Evolutionary conservation across 2,888 invertebrate species (phyloP).

Genomic region (Operophtera brumata): DNA sequence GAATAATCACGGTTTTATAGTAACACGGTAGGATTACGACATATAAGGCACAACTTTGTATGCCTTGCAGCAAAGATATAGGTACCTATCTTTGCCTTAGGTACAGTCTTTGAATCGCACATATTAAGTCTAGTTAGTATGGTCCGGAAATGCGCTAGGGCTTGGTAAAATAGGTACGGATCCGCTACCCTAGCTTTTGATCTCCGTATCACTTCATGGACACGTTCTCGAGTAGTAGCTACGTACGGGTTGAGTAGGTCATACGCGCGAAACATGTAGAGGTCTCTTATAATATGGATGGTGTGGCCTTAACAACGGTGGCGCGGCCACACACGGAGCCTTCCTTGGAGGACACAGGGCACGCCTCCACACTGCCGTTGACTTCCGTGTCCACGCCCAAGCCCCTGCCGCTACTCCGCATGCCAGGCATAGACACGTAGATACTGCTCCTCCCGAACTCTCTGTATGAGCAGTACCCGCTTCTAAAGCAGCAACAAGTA

Average conservation of each 20-base stretch:
- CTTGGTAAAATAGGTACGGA: too few relatives aligned
- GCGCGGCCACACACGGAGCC: constrained; percentile 58
- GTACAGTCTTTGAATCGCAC: background rate
- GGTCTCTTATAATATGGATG: constrained; percentile 71
- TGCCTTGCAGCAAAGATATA: too few relatives aligned
- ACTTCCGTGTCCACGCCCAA: constrained; percentile 82
- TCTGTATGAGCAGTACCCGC: constrained; percentile 71
- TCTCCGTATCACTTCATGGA: too few relatives aligned
- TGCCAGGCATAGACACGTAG: constrained; percentile 82
- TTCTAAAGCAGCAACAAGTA: constrained; percentile 77
- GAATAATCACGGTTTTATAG: too few relatives aligned
- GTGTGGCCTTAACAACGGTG: constrained; percentile 61
- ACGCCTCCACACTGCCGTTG: constrained; percentile 83
- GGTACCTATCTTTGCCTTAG: too few relatives aligned
- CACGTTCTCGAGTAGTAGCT: too few relatives aligned
- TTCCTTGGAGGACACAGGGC: constrained; percentile 74
- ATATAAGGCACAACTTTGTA: too few relatives aligned
- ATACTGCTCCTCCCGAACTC: constrained; percentile 68
- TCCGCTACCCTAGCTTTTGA: too few relatives aligned
- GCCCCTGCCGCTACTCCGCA: constrained; percentile 84
- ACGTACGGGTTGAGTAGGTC: constrained; percentile 28
- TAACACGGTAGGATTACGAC: too few relatives aligned
- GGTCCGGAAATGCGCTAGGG: background rate
- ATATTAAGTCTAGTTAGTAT: background rate
- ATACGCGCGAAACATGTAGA: constrained; percentile 70